Evolutionary conservation across 2,888 invertebrate species (phyloP).

Genomic region (Leistus spinibarbis): DNA sequence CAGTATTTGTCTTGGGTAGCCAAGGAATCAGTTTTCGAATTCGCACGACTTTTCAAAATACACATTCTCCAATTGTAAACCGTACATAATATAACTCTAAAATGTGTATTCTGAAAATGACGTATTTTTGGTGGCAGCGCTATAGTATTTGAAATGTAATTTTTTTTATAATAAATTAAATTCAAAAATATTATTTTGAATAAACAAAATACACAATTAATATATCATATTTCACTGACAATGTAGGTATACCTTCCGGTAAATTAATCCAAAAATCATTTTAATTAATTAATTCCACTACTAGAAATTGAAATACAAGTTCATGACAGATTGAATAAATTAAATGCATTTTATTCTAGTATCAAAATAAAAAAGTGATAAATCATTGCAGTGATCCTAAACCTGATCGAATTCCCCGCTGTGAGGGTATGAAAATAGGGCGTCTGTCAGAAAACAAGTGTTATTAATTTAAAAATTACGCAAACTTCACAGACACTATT

Average conservation of each 20-base stretch:
- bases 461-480: conserved; percentile 19
- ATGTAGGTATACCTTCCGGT: neutral
- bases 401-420: neutral
- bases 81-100: no score
- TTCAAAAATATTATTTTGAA: neutral
- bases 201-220: no score
- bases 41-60: no score
- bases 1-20: neutral
- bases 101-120: no score
- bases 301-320: neutral
- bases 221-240: neutral
- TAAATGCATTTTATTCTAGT: neutral
- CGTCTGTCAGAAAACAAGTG: conserved; percentile 3
- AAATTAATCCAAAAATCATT: neutral
- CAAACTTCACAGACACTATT: no score
- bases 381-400: neutral
- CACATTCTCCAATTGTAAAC: no score
- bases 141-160: no score
- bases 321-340: neutral
- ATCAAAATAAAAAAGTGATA: neutral
- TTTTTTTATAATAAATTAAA: no score
- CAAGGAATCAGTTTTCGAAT: neutral
- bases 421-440: neutral
- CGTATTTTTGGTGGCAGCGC: no score
- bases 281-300: neutral